Evolutionary conservation across 2,888 invertebrate genomes (phyloP).

Genomic region (Craniophora ligustri): DNA sequence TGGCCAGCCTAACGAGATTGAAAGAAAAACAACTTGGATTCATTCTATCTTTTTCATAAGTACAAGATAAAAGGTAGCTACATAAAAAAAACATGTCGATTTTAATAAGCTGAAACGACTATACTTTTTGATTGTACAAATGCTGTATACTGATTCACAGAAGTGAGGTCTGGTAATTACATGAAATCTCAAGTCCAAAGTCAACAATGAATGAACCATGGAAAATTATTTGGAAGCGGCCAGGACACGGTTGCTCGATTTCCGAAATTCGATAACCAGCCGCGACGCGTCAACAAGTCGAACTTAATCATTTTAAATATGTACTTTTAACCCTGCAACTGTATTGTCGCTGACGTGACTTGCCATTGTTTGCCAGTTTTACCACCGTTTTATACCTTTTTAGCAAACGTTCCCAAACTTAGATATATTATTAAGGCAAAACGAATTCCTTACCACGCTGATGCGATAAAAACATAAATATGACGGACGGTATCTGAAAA

Average conservation of each 20-base stretch:
- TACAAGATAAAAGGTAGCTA: no score
- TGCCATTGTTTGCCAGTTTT: slow-evolving; percentile 77
- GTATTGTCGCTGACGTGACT: slow-evolving; percentile 69
- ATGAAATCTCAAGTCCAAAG: slow-evolving; percentile 43
- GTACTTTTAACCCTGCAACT: slow-evolving; percentile 75
- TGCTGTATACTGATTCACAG: no score
- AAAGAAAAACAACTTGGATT: slow-evolving; percentile 38
- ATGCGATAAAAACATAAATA: slow-evolving; percentile 40
- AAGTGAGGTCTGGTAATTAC: slow-evolving; percentile 45
- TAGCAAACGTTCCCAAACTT: slow-evolving; percentile 50
- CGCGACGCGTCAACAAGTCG: slow-evolving; percentile 85
- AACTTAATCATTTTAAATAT: slow-evolving; percentile 85
- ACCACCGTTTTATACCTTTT: slow-evolving; percentile 71
- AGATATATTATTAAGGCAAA: slow-evolving; percentile 47
- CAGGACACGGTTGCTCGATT: slow-evolving; percentile 63
- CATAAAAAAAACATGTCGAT: slow-evolving; percentile 18
- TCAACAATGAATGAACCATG: slow-evolving; percentile 69
- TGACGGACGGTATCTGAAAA: slow-evolving; percentile 33
- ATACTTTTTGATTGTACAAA: no score
- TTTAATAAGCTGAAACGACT: slow-evolving; percentile 5
- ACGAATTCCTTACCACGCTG: slow-evolving; percentile 29
- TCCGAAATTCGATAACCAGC: slow-evolving; percentile 81
- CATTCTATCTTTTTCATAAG: slow-evolving; percentile 21
- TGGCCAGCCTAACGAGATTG: slow-evolving; percentile 43
- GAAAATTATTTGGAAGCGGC: slow-evolving; percentile 74